phyloP scores from a whole-genome alignment of 1,140 invertebrate species.

The Riptortus pedestris region DNA sequence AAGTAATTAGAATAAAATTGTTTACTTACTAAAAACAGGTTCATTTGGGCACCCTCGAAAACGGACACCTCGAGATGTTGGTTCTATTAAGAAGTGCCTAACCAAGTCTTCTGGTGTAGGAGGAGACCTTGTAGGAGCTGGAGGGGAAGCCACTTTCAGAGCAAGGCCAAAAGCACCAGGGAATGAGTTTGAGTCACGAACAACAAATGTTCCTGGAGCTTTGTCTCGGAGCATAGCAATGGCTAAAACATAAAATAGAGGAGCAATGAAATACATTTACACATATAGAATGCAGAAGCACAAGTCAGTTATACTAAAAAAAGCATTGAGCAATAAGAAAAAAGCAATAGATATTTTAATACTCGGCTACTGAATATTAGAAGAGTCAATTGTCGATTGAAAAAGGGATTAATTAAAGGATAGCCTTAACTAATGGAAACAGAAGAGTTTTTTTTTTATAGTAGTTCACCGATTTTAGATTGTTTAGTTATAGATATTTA shows the following conservation, averaged over 20 bases:
- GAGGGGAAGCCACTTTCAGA: constrained; percentile 77
- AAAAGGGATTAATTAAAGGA: too few relatives aligned
- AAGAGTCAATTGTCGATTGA: too few relatives aligned
- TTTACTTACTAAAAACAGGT: constrained; percentile 76
- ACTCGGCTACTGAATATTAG: too few relatives aligned
- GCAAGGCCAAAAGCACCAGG: constrained; percentile 95
- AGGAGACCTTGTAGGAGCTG: constrained; percentile 43
- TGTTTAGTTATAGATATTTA: too few relatives aligned
- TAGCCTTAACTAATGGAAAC: too few relatives aligned
- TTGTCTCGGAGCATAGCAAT: constrained; percentile 79
- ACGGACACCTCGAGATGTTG: constrained; percentile 84
- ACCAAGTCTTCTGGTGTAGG: constrained; percentile 71
- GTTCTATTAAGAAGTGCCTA: constrained; percentile 94
- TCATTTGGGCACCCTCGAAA: constrained; percentile 94
- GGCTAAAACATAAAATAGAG: constrained; percentile 49
- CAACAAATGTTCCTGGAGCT: constrained; percentile 86
- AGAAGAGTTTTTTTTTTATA: too few relatives aligned
- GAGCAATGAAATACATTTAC: neutral
- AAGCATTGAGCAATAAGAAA: neutral
- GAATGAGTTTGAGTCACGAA: constrained; percentile 88
- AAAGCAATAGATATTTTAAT: too few relatives aligned
- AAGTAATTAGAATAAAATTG: neutral
- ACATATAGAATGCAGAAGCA: too few relatives aligned
- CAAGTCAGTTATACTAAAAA: constrained; percentile 6
- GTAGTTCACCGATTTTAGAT: too few relatives aligned